Percentiles rank a stretch among this genome's conserved stretches.
These are phyloP conservation scores for Luffia ferchaultella DNA, from an alignment of 2,888 invertebrate genomes.

Conservation along the genomic window DNA sequence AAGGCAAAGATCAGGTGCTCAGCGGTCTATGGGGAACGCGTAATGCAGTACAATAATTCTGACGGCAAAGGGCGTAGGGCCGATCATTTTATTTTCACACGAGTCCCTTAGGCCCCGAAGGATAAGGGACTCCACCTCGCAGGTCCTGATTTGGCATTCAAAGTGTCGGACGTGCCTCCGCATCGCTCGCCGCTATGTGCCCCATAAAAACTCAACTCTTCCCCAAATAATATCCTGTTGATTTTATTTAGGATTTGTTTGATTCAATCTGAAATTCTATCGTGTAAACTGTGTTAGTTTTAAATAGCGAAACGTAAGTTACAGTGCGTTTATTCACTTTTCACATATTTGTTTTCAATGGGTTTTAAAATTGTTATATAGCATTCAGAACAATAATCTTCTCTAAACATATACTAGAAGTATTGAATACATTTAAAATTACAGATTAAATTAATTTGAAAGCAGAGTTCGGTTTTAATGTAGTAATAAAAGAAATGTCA, in stretches of 20 bases:
- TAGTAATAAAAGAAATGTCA: too few species aligned
- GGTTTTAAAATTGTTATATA: too few species aligned
- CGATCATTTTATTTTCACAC: constrained; percentile 65
- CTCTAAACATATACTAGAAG: too few species aligned
- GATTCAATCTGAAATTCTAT: background rate
- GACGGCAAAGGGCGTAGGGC: constrained; percentile 32
- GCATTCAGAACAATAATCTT: too few species aligned
- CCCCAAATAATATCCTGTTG: background rate
- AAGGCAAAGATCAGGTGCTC: constrained; percentile 51
- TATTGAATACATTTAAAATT: too few species aligned
- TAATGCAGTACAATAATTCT: constrained; percentile 39
- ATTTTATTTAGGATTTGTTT: background rate
- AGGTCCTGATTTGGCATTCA: constrained; percentile 52
- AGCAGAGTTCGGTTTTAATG: too few species aligned
- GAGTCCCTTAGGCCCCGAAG: constrained; percentile 52
- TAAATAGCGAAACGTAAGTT: too few species aligned
- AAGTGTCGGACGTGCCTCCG: constrained; percentile 45
- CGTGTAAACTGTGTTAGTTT: too few species aligned
- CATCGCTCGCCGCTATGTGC: constrained; percentile 20
- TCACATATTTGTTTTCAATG: too few species aligned
- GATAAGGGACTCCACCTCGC: constrained; percentile 47
- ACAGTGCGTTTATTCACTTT: too few species aligned
- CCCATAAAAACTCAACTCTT: background rate
- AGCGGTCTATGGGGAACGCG: constrained; percentile 44
- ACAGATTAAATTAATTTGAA: too few species aligned